Percentiles rank a stretch among this genome's conserved stretches.
phyloP scores from a whole-genome alignment of 2,113 vertebrate species.

The Montifringilla adamsi region DNA sequence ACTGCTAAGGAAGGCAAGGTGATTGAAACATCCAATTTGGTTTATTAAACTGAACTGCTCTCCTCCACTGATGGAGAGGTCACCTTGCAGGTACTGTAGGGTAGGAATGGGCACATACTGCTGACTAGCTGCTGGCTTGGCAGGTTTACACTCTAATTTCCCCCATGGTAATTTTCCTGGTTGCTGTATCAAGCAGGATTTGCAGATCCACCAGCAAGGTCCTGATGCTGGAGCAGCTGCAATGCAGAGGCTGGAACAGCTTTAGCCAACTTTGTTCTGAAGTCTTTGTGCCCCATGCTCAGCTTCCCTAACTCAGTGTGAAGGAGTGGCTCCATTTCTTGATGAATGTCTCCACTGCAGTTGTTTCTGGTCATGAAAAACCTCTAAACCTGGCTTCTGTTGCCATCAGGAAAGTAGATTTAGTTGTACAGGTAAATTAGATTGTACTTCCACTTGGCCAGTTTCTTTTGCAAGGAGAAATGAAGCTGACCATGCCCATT shows the following conservation, averaged over 20 bases:
- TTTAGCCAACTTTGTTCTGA: not conserved
- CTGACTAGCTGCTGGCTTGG: constrained; percentile 42
- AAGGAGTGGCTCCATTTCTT: not conserved
- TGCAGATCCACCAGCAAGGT: not conserved
- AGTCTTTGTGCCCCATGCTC: too few relatives aligned
- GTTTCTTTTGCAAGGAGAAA: not conserved
- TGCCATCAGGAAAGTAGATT: not conserved
- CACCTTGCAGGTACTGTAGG: constrained; percentile 9
- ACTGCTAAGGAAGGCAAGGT: not conserved
- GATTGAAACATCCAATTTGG: not conserved
- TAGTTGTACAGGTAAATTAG: not conserved
- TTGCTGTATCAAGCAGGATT: constrained; percentile 1
- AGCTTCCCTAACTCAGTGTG: accelerated
- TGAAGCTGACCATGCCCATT: not conserved
- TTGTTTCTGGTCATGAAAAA: not conserved
- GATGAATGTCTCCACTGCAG: not conserved
- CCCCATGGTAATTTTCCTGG: not conserved
- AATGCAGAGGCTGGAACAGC: constrained; percentile 22
- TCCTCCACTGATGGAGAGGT: not conserved
- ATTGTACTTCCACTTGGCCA: not conserved
- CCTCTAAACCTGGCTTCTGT: not conserved
- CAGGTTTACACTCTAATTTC: constrained; percentile 16
- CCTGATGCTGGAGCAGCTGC: not conserved
- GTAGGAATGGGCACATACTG: not conserved
- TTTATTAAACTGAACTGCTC: not conserved